A percentile compares a stretch with the other conserved stretches of the same genome.
phyloP scores from a whole-genome alignment of 2,113 vertebrate species.

The Siphamia tubifer region DNA sequence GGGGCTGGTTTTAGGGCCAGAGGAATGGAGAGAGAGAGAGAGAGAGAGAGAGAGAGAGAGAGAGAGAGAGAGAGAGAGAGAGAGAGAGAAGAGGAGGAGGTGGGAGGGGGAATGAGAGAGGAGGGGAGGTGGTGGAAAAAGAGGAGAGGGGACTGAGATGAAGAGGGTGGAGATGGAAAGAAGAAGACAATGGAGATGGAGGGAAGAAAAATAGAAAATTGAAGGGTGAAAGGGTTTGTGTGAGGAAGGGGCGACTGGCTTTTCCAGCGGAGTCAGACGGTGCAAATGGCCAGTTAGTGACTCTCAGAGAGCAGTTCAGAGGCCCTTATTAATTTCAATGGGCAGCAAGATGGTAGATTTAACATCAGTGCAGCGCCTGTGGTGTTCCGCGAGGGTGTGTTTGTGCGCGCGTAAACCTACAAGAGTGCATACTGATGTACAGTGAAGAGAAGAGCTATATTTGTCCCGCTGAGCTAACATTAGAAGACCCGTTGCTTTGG shows the following conservation, averaged over 20 bases:
- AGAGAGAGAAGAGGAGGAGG: background rate
- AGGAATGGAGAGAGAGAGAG: slow-evolving; percentile 66
- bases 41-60: slow-evolving; percentile 3
- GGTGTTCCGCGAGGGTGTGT: background rate
- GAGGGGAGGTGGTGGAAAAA: slow-evolving; percentile 10
- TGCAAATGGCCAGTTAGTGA: slow-evolving; percentile 66
- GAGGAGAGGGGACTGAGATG: slow-evolving; percentile 38
- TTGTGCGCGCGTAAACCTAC: background rate
- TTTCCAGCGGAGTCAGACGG: slow-evolving; percentile 48
- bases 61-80: background rate
- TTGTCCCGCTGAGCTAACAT: slow-evolving; percentile 21
- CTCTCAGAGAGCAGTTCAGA: slow-evolving; percentile 60
- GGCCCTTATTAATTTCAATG: slow-evolving; percentile 67
- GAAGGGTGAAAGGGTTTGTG: slow-evolving; percentile 27
- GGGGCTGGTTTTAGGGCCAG: slow-evolving; percentile 86
- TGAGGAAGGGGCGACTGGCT: slow-evolving; percentile 34
- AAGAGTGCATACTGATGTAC: slow-evolving; percentile 9
- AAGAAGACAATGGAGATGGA: slow-evolving; percentile 55
- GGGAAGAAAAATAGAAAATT: slow-evolving; percentile 42
- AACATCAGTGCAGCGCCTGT: slow-evolving; percentile 33
- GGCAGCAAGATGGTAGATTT: slow-evolving; percentile 58
- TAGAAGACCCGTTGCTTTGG: slow-evolving; percentile 16
- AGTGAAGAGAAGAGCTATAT: slow-evolving; percentile 23
- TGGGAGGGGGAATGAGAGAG: background rate
- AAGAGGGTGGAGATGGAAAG: slow-evolving; percentile 58